These are phyloP conservation scores for Altica lythri DNA, from an alignment of 2,888 invertebrate species.

Conservation along the genomic window DNA sequence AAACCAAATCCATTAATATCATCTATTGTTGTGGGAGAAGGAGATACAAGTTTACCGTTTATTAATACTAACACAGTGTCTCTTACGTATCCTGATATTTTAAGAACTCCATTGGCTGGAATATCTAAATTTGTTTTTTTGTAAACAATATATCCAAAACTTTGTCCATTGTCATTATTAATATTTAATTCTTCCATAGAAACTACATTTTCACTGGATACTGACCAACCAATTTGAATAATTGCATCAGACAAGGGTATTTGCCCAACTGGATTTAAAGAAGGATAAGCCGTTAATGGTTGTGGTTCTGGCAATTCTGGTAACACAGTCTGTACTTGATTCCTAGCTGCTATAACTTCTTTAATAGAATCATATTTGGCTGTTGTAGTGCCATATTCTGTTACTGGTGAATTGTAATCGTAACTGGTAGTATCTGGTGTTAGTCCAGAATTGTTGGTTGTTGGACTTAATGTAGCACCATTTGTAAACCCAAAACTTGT, in stretches of 20 bases:
- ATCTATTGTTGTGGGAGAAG: constrained; percentile 48
- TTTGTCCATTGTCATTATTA: constrained; percentile 59
- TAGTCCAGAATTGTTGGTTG: constrained; percentile 32
- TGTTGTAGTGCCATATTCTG: constrained; percentile 87
- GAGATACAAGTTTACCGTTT: constrained; percentile 51
- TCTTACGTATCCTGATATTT: constrained; percentile 52
- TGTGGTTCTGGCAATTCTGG: constrained; percentile 48
- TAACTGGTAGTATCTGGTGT: constrained; percentile 54
- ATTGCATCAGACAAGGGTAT: constrained; percentile 33
- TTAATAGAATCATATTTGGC: constrained; percentile 71
- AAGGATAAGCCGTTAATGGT: constrained; percentile 48
- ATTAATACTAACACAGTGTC: constrained; percentile 61
- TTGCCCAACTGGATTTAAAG: constrained; percentile 10
- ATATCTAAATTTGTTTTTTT: constrained; percentile 49
- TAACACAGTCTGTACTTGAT: constrained; percentile 42
- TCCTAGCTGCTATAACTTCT: constrained; percentile 55
- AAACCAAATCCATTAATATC: constrained; percentile 33
- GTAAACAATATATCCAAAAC: constrained; percentile 62
- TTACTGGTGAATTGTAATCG: constrained; percentile 89
- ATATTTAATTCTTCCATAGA: constrained; percentile 50
- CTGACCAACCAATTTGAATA: constrained; percentile 5
- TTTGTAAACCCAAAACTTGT: constrained; percentile 47
- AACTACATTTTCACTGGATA: constrained; percentile 6
- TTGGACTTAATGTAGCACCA: constrained; percentile 16
- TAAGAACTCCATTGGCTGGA: constrained; percentile 43